Conservation (phyloP, 2,888 invertebrate species). For the Xestobium rufovillosum region DNA sequence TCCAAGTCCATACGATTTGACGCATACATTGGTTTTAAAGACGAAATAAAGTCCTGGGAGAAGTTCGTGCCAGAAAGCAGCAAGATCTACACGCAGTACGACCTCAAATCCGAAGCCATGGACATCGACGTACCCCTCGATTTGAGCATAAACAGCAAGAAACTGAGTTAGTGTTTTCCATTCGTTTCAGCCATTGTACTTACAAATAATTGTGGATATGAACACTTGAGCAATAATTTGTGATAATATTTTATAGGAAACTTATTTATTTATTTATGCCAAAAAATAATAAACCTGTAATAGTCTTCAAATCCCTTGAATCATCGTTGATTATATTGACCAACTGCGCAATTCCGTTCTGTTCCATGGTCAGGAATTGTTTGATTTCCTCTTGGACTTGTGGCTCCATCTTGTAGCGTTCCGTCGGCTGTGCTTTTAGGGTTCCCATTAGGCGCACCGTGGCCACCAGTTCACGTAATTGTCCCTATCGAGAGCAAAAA, state of each 20-base stretch:
- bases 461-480: constrained; percentile 83
- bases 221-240: too few species aligned
- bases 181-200: too few species aligned
- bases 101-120: constrained; percentile 25
- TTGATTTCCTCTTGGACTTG: constrained; percentile 64
- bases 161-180: too few species aligned
- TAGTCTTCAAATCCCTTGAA: constrained; percentile 66
- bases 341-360: constrained; percentile 80
- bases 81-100: constrained; percentile 17
- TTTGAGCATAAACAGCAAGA: constrained; percentile 50
- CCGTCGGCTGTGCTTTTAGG: constrained; percentile 51
- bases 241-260: too few species aligned
- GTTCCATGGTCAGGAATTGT: constrained; percentile 77
- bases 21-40: constrained; percentile 27
- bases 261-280: too few species aligned
- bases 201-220: too few species aligned
- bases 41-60: constrained; percentile 20
- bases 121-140: constrained; percentile 53
- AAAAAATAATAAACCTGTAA: too few species aligned
- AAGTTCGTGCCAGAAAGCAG: constrained; percentile 21
- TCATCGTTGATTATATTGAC: constrained; percentile 78
- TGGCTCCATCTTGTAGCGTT: constrained; percentile 71
- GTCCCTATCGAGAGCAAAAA: constrained; percentile 57
- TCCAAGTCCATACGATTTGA: constrained; percentile 29
- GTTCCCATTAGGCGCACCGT: constrained; percentile 66